A percentile compares a stretch with the other conserved stretches of the same genome.
Evolutionary conservation across 2,888 invertebrate species (phyloP).

Genomic region (Amphipoea lucens): DNA sequence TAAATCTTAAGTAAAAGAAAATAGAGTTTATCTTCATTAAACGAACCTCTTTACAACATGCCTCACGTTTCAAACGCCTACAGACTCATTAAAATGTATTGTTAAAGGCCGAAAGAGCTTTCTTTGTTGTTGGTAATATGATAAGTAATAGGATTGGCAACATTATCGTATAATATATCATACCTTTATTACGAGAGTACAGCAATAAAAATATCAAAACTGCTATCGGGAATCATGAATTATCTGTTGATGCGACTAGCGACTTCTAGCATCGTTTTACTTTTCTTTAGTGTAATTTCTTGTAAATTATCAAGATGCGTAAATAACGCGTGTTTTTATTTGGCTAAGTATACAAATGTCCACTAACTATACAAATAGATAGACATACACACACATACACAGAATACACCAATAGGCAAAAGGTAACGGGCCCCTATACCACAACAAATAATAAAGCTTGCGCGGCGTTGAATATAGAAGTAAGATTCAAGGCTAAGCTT

Average conservation of each 20-base stretch:
- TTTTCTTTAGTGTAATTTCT: conserved; percentile 42
- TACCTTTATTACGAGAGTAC: conserved; percentile 54
- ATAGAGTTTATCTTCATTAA: conserved; percentile 54
- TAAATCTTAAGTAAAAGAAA: conserved; percentile 35
- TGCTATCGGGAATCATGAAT: conserved; percentile 48
- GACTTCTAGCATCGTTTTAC: conserved; percentile 39
- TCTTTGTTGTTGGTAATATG: conserved; percentile 54
- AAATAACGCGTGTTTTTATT: conserved; percentile 4
- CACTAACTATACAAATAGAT: conserved; percentile 9
- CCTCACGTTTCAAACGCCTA: conserved; percentile 60
- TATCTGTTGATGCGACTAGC: conserved; percentile 45
- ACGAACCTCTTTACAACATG: conserved; percentile 27
- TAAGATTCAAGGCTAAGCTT: conserved; percentile 54
- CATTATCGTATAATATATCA: conserved; percentile 54
- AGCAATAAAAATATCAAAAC: conserved; percentile 53
- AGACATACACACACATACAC: background rate
- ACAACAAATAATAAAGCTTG: conserved; percentile 49
- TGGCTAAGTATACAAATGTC: background rate
- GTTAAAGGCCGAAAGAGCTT: conserved; percentile 52
- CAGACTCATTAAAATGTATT: conserved; percentile 64
- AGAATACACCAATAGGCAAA: conserved; percentile 18
- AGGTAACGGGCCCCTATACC: conserved; percentile 42
- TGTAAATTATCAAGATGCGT: conserved; percentile 29
- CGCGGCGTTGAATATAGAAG: conserved; percentile 34
- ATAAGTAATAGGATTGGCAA: conserved; percentile 58